These are phyloP conservation scores for Macaca nemestrina DNA, from an alignment of 2,113 vertebrate genomes.

Conservation along the genomic window DNA sequence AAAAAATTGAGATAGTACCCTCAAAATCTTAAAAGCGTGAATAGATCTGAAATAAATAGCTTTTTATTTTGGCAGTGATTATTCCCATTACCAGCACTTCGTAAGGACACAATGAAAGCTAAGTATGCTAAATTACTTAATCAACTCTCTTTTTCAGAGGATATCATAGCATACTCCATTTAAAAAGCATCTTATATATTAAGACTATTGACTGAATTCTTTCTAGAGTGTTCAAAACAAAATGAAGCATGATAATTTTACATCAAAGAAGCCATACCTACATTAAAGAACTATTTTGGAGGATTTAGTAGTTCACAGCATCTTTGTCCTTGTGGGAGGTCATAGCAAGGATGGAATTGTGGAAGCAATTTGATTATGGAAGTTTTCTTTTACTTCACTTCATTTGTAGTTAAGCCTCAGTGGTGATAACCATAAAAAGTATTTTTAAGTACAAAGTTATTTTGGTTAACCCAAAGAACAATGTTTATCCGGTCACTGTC, in stretches of 20 bases:
- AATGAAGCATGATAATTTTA: constrained; percentile 36
- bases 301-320: not conserved
- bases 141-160: not conserved
- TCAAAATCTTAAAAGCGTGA: not conserved
- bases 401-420: not conserved
- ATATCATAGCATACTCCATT: not conserved
- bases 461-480: constrained; percentile 41
- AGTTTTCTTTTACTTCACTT: not conserved
- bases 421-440: not conserved
- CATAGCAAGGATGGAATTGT: not conserved
- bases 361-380: constrained; percentile 23
- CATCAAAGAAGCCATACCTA: not conserved
- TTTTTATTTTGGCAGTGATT: not conserved
- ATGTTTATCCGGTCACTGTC: not conserved
- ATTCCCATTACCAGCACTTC: not conserved
- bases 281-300: not conserved
- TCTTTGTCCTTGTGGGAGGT: not conserved
- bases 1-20: not conserved
- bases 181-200: not conserved
- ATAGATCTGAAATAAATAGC: not conserved
- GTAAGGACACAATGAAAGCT: not conserved
- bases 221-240: not conserved
- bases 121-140: not conserved
- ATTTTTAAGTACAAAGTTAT: constrained; percentile 45
- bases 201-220: constrained; percentile 15